A percentile compares a stretch with the other conserved stretches of the same genome.
Conservation (phyloP, 2,113 vertebrate genomes). For the Carassius gibelio region DNA sequence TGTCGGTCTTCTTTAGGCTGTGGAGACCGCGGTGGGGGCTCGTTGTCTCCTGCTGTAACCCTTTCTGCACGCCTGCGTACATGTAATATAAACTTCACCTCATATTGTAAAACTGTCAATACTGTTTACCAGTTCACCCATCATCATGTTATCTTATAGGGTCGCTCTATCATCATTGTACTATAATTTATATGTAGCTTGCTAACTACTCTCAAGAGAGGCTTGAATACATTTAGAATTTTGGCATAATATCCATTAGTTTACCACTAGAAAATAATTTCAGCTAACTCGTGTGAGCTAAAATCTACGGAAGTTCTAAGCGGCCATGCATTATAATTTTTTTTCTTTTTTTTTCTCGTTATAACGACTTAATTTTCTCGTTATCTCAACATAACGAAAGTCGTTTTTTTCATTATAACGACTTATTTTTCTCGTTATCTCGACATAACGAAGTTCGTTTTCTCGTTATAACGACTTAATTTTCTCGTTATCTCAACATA, state of each 20-base stretch:
- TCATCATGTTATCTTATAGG: not conserved
- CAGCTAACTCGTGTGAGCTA: not conserved
- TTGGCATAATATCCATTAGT: not conserved
- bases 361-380: too few species aligned
- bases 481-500: too few species aligned
- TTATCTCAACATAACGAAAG: too few species aligned
- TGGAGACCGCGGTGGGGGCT: conserved; percentile 49
- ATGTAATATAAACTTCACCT: conserved; percentile 14
- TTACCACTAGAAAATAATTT: not conserved
- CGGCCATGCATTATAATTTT: too few species aligned
- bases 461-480: too few species aligned
- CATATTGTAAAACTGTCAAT: not conserved
- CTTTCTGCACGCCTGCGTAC: conserved; percentile 12
- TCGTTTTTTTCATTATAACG: too few species aligned
- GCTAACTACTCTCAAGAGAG: not conserved
- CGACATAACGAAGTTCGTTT: too few species aligned
- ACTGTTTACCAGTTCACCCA: not conserved
- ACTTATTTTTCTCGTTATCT: too few species aligned
- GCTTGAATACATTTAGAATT: not conserved
- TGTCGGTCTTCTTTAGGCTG: conserved; percentile 51
- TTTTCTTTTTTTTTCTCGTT: too few species aligned
- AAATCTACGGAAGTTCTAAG: too few species aligned
- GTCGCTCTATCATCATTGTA: not conserved
- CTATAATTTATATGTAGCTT: conserved; percentile 16
- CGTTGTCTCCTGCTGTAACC: conserved; percentile 41